phyloP scores from a whole-genome alignment of 1,140 invertebrate genomes.

The Drosophila tsacasi region DNA sequence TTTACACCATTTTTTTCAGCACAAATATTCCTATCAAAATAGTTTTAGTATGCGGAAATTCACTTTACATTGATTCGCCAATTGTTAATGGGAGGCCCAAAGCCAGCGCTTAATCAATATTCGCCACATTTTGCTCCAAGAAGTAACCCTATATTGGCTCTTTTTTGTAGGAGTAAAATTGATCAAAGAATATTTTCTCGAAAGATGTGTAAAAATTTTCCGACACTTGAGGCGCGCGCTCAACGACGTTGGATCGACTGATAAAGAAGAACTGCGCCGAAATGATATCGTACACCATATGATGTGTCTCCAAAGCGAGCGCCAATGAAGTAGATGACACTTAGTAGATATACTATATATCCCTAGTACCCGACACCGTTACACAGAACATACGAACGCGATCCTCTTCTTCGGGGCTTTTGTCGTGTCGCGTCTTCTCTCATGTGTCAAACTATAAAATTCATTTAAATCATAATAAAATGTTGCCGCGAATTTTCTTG shows the following conservation, averaged over 20 bases:
- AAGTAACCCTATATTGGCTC: neutral
- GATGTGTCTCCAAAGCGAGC: slow-evolving; percentile 47
- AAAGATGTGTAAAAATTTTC: slow-evolving; percentile 49
- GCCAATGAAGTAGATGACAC: slow-evolving; percentile 64
- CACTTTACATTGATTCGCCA: slow-evolving; percentile 23
- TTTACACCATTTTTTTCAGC: neutral
- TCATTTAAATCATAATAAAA: slow-evolving; percentile 81
- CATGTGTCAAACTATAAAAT: slow-evolving; percentile 68
- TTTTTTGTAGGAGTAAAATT: neutral
- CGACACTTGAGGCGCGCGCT: slow-evolving; percentile 68
- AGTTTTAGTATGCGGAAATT: neutral
- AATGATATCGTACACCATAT: slow-evolving; percentile 53
- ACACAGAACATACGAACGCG: slow-evolving; percentile 30
- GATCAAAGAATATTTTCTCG: neutral
- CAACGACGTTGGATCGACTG: slow-evolving; percentile 70
- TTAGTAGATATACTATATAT: slow-evolving; percentile 69
- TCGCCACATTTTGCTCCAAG: slow-evolving; percentile 34
- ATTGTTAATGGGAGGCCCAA: slow-evolving; percentile 23
- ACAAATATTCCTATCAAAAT: neutral
- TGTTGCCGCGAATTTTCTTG: slow-evolving; percentile 59
- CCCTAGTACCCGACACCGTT: slow-evolving; percentile 24
- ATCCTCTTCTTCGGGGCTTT: slow-evolving; percentile 30
- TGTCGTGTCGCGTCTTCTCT: slow-evolving; percentile 31
- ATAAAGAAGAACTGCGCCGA: slow-evolving; percentile 80
- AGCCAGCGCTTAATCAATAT: slow-evolving; percentile 2